Evolutionary conservation across 2,113 vertebrate species (phyloP), one percentile per base, ranked within the genome.

Genomic region (Corythornis cristatus): DNA sequence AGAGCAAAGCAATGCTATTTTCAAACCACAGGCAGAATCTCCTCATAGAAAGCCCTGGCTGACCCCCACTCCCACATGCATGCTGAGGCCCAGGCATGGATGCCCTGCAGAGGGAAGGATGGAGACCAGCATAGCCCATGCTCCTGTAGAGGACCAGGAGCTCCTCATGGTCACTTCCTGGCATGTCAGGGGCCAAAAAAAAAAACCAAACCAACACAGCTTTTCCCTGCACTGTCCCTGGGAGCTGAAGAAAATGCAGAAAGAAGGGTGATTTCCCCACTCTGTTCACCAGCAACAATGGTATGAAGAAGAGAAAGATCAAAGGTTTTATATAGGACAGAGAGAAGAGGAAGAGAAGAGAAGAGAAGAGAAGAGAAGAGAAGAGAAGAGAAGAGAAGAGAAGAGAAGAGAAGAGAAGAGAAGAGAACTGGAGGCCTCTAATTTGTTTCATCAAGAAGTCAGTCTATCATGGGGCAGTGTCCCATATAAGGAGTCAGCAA

Each of bases 1-100:
- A 50, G 83, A 83, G 83, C 73, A 88, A 87, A 78, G 67, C 65
- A 64, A 78, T 54, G 84, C 42, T 88, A 31, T 90, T 93, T 89
- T 65, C 74, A 93, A 92, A 67, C 48, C 40, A n/a, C 0, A 3
- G 68, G 51, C 76, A 91, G 66, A 88, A 54, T 19, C 29, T 60
- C 83, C 33, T 64, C 1, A 0, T 61, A 43, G 60, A 70, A 74
- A 87, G 53, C 58, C 40, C 61, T 60, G 56, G 31, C 51, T 86
- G 48, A 73, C 83, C 79, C 43, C 43, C 11, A 6, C 61, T 54
- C 42, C 80, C 3, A 4, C 53, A 45, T 53, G 71, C 20, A 40
- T 15, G 12, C 45, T 62, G 75, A 19, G 42, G 48, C 42, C 62
- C 3, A 0, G n/a, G 33, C 29, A 37, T 10, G 60, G 74, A 31